Conservation (phyloP, 2,797 vertebrate species). For the Gobio occitaniae region DNA sequence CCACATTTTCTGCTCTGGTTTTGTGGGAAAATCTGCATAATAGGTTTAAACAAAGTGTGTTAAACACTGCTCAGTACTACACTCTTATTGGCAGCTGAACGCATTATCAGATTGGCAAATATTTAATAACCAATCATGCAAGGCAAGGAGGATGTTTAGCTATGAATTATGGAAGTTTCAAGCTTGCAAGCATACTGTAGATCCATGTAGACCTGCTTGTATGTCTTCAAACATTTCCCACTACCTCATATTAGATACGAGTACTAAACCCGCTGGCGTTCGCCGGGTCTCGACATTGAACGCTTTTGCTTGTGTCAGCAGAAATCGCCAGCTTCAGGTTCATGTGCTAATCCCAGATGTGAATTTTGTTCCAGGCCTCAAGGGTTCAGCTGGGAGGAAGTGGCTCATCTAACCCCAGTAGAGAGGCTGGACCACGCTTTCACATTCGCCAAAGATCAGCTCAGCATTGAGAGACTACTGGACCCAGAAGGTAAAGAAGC, state of each 20-base stretch:
- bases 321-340: not conserved
- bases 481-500: conserved; percentile 91
- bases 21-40: not conserved
- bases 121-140: not conserved
- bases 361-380: conserved; percentile 80
- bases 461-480: conserved; percentile 91
- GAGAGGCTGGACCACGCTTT: conserved; percentile 94
- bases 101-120: not conserved
- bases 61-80: not conserved
- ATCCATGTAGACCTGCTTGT: not conserved
- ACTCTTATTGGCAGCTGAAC: not conserved
- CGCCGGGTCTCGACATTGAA: not conserved
- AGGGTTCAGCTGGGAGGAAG: conserved; percentile 88
- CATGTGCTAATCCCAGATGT: not conserved
- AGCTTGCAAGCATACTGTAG: not conserved
- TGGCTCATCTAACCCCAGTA: conserved; percentile 79
- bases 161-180: not conserved
- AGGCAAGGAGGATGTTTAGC: not conserved
- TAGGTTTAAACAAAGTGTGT: conserved; percentile 1
- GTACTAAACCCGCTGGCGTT: not conserved
- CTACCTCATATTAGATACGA: not conserved
- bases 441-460: conserved; percentile 86
- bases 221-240: not conserved
- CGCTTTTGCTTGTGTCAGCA: not conserved
- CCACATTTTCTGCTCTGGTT: not conserved